Evolutionary conservation across 2,113 vertebrate genomes (phyloP), one percentile per base, ranked within the genome.

Genomic region (Diadophis punctatus): DNA sequence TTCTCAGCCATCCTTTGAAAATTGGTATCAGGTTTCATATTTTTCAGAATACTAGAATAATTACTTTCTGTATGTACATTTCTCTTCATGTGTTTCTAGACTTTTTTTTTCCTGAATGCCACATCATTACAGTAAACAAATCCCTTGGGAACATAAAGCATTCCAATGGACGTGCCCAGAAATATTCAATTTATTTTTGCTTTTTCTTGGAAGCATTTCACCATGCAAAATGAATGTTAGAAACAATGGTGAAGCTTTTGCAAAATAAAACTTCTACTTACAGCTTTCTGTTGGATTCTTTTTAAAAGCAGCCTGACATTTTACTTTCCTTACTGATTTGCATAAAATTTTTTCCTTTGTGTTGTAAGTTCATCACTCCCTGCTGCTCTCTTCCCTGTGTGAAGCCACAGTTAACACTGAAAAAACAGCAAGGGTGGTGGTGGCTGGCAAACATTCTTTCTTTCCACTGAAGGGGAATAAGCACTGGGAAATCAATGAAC

Each of bases 351-450:
- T 3, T n/a, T 53, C 25, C 60, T 93, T 89, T 84, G 87, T 68
- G 1, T 88, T 95, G 92, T 91, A 86, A 91, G 87, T 93, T 94
- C 92, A 14, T 91, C n/a, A 84, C 8, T 56, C 94, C 94, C 95
- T 94, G 95, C 96, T 95, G 94, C 7, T 95, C 94, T 90, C 80
- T 90, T 55, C 95, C 53, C 92, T 58, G 93, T 63, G 93, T 95
- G 96, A 96, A 93, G 80, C 89, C 58, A 25, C 85, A 49, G 0
- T 91, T n/a, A 60, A 93, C 56, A 14, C 85, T 25, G 9, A 88
- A 93, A 86, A 86, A 93, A 68, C 55, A 94, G 94, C 88, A 94
- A 85, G 74, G 20, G n/a, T 92, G 39, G 92, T 90, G 89, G 93
- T 58, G 89, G 85, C 43, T 91, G 87, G 80, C 51, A 92, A 86